phyloP scores from a whole-genome alignment of 2,797 vertebrate genomes.

The Anguilla anguilla region DNA sequence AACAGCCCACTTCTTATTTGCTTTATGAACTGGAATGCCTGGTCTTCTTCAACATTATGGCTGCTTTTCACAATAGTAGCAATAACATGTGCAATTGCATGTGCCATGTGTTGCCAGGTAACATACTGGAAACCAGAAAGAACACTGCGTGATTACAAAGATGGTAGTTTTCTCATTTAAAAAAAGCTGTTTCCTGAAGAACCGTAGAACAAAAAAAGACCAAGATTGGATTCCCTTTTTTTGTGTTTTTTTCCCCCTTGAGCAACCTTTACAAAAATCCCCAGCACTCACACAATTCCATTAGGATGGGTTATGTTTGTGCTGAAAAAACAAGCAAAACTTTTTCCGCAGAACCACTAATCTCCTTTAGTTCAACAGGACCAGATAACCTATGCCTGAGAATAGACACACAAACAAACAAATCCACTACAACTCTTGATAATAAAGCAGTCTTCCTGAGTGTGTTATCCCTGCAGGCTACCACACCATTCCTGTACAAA shows the following conservation, averaged over 20 bases:
- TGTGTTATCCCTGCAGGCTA: background rate
- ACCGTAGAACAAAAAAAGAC: background rate
- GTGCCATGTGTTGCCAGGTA: background rate
- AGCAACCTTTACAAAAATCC: background rate
- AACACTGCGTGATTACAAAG: background rate
- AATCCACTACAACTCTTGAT: background rate
- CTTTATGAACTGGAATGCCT: background rate
- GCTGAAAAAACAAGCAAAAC: background rate
- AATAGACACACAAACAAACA: constrained; percentile 18
- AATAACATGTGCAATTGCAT: background rate
- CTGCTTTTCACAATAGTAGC: background rate
- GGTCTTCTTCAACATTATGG: background rate
- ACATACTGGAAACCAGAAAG: background rate
- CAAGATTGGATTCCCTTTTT: background rate
- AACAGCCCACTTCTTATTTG: background rate
- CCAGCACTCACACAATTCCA: background rate
- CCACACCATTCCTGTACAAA: background rate
- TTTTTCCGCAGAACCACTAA: background rate
- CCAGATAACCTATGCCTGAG: background rate
- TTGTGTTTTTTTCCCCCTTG: background rate
- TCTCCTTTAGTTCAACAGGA: background rate
- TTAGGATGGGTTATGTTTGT: background rate
- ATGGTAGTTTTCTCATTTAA: background rate
- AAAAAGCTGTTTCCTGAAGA: background rate
- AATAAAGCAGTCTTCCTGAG: background rate